Percentiles rank a stretch among this genome's conserved stretches.
These are phyloP conservation scores for Operophtera brumata DNA, from an alignment of 2,888 invertebrate species.

Conservation along the genomic window DNA sequence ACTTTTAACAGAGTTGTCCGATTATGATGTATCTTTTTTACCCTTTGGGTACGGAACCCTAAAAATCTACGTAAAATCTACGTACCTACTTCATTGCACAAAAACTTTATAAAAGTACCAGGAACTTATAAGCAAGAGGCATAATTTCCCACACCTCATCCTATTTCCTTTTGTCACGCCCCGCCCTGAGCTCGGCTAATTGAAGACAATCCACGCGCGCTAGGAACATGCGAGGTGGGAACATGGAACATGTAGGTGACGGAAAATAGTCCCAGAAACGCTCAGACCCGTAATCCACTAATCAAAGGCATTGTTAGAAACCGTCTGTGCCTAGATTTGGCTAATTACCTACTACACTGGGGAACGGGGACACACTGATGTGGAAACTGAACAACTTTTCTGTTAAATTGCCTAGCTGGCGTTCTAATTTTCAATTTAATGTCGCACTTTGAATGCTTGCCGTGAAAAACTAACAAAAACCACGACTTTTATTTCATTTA, in stretches of 20 bases:
- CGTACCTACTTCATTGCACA: no score
- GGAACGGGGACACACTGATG: constrained; percentile 30
- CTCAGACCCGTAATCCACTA: constrained; percentile 51
- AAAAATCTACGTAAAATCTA: no score
- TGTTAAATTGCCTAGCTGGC: no score
- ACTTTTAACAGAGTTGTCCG: no score
- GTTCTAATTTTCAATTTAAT: no score
- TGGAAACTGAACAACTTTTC: background rate
- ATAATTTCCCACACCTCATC: background rate
- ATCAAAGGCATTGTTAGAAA: constrained; percentile 56
- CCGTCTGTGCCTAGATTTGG: constrained; percentile 53
- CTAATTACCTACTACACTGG: constrained; percentile 53
- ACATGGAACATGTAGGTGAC: constrained; percentile 21
- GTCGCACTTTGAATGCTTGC: no score
- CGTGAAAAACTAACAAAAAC: no score
- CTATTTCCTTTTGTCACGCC: constrained; percentile 8
- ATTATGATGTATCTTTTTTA: no score
- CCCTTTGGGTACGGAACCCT: no score
- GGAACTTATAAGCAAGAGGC: background rate
- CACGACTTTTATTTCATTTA: no score
- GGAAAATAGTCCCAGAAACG: constrained; percentile 33
- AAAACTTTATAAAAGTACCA: background rate
- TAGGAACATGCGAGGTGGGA: background rate
- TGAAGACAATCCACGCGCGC: constrained; percentile 10
- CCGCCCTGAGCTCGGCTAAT: constrained; percentile 9